phyloP scores from a whole-genome alignment of 2,888 invertebrate genomes.

The Dicyrtomina minuta region DNA sequence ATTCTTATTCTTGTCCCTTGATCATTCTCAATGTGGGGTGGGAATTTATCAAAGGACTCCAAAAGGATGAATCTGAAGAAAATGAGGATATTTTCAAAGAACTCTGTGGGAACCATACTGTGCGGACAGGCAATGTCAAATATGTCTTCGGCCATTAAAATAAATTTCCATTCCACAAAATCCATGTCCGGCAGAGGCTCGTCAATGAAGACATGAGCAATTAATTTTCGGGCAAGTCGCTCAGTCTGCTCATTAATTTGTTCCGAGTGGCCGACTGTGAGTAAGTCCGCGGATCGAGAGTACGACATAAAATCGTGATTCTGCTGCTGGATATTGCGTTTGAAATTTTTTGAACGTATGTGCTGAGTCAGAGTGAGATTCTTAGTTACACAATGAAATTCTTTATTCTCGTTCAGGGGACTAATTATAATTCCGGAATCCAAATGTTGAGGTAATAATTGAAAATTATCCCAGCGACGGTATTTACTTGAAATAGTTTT shows the following conservation, averaged over 20 bases:
- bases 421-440: background rate
- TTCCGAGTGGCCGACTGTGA: background rate
- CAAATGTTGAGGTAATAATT: slow-evolving; percentile 4
- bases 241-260: slow-evolving; percentile 41
- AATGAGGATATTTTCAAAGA: slow-evolving; percentile 37
- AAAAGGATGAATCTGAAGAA: slow-evolving; percentile 38
- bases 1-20: background rate
- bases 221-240: slow-evolving; percentile 32
- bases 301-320: slow-evolving; percentile 9
- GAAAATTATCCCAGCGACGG: slow-evolving; percentile 2
- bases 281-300: background rate
- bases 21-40: slow-evolving; percentile 14
- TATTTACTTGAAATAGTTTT: background rate
- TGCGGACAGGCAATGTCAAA: slow-evolving; percentile 41
- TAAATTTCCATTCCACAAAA: slow-evolving; percentile 41
- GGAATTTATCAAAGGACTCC: slow-evolving; percentile 34
- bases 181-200: slow-evolving; percentile 30
- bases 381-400: slow-evolving; percentile 9
- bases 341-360: slow-evolving; percentile 19
- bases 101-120: slow-evolving; percentile 38
- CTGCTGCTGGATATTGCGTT: slow-evolving; percentile 7
- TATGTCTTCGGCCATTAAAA: slow-evolving; percentile 37
- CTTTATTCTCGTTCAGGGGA: background rate
- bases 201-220: slow-evolving; percentile 37
- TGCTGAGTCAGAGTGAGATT: background rate